Evolutionary conservation across 2,113 vertebrate species (phyloP).

Genomic region (Myrmophylax atrothorax): DNA sequence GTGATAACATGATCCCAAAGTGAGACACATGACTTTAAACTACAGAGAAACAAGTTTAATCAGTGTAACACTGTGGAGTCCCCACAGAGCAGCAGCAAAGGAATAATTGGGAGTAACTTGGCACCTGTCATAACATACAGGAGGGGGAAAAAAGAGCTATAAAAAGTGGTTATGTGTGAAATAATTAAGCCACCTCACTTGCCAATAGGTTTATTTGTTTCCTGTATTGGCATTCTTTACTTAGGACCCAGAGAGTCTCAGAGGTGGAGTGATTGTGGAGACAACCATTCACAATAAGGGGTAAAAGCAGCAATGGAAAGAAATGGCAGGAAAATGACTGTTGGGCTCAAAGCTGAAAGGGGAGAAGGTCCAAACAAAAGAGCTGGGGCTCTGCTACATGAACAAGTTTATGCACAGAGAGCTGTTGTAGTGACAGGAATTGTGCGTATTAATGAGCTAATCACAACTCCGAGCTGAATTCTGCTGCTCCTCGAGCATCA

Average conservation of each 20-base stretch:
- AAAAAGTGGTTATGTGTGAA: background rate
- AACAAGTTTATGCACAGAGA: background rate
- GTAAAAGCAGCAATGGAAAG: background rate
- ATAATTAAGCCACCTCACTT: background rate
- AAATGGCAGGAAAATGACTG: background rate
- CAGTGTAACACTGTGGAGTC: background rate
- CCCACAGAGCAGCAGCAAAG: background rate
- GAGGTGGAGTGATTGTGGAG: background rate
- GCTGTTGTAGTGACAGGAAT: accelerated
- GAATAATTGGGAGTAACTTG: background rate
- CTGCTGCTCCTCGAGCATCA: background rate
- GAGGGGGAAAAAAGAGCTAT: background rate
- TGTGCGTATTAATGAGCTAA: background rate
- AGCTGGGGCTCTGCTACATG: background rate
- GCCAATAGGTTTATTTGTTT: background rate
- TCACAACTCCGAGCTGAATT: background rate
- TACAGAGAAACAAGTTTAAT: background rate
- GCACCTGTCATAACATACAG: background rate
- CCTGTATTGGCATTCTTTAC: background rate
- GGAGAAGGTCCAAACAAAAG: background rate
- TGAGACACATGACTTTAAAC: background rate
- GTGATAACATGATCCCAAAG: background rate
- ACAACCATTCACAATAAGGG: background rate
- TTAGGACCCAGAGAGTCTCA: background rate
- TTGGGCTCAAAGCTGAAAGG: background rate